Conservation (phyloP, 1,140 invertebrate genomes). For the Bombus affinis region DNA sequence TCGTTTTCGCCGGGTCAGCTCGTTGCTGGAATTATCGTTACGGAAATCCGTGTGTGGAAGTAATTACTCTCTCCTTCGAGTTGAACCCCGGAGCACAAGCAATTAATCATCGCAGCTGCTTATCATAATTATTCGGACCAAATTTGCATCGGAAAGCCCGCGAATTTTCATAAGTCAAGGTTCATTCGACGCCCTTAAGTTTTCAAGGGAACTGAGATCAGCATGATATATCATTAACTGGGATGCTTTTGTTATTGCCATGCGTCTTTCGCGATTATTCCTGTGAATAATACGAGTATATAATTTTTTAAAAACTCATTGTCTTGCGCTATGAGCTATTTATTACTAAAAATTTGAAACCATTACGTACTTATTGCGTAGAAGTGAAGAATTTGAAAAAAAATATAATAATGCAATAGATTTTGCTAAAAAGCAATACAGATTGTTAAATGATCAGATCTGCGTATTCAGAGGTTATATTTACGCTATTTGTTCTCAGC, state of each 20-base stretch:
- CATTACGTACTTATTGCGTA: no score
- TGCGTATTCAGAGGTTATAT: neutral
- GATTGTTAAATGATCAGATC: neutral
- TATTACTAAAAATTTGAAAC: no score
- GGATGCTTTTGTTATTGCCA: no score
- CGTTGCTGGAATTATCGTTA: neutral
- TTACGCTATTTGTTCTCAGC: neutral
- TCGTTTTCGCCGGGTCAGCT: slow-evolving; percentile 20
- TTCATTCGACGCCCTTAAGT: neutral
- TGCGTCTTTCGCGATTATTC: neutral
- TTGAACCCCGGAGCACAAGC: neutral
- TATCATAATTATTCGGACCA: slow-evolving; percentile 60
- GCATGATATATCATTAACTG: neutral
- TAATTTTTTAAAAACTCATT: no score
- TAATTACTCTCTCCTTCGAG: slow-evolving; percentile 55
- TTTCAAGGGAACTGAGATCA: neutral
- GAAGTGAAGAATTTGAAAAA: no score
- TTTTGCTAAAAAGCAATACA: neutral
- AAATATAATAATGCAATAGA: no score
- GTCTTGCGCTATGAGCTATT: no score
- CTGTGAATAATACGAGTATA: neutral
- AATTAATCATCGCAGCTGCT: slow-evolving; percentile 58
- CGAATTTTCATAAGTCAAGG: neutral
- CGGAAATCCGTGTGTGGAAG: slow-evolving; percentile 46
- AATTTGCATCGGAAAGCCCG: slow-evolving; percentile 17